Percentiles rank a stretch among this genome's conserved stretches.
These are phyloP conservation scores for Scaptomyza polygonia DNA, from an alignment of 2,888 invertebrate species.

Conservation along the genomic window DNA sequence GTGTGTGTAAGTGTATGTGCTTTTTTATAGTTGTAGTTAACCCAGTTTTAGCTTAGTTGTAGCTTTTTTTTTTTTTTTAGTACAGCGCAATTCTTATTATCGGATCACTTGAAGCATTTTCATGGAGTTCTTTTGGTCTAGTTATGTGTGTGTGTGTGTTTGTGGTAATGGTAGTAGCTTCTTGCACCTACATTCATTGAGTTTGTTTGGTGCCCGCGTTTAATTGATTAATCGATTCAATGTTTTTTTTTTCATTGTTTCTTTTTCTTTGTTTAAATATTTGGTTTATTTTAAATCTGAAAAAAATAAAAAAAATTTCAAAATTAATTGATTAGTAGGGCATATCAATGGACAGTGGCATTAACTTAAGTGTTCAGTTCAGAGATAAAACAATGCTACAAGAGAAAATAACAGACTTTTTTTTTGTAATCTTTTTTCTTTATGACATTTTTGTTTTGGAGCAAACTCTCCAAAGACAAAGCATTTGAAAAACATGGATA, in stretches of 20 bases:
- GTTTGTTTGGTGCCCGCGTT: constrained; percentile 36
- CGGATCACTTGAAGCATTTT: constrained; percentile 79
- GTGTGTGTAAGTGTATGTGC: constrained; percentile 26
- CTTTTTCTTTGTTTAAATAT: constrained; percentile 21
- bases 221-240: constrained; percentile 47
- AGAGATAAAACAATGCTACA: constrained; percentile 41
- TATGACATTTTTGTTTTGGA: background rate
- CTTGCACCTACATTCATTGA: constrained; percentile 18
- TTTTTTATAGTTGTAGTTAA: constrained; percentile 37
- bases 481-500: background rate
- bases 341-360: constrained; percentile 47
- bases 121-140: constrained; percentile 61
- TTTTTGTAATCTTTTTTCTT: background rate
- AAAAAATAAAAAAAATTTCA: constrained; percentile 41
- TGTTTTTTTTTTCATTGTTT: constrained; percentile 28
- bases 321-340: constrained; percentile 49
- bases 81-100: constrained; percentile 73
- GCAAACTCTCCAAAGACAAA: background rate
- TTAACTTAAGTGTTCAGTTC: constrained; percentile 45
- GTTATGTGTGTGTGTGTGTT: constrained; percentile 19
- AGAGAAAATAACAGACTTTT: constrained; percentile 17
- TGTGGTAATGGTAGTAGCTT: constrained; percentile 40
- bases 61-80: constrained; percentile 23
- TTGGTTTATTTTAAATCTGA: constrained; percentile 60
- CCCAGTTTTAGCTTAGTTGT: constrained; percentile 50